Conservation (phyloP, 2,888 invertebrate species). For the Euspilapteryx auroguttella region DNA sequence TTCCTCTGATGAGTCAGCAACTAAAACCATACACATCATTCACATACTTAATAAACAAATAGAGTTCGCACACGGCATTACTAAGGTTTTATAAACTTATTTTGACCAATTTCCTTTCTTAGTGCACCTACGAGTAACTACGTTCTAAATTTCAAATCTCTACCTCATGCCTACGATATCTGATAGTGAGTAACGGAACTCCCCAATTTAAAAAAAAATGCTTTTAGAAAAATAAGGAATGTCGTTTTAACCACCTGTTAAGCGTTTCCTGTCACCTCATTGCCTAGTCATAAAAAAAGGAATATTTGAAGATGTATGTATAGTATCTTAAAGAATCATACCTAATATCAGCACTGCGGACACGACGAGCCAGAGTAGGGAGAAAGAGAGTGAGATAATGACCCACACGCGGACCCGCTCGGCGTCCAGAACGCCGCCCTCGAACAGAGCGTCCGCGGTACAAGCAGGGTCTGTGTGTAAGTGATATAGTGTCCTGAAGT, state of each 20-base stretch:
- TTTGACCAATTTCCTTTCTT: no score
- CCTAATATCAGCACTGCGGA: constrained; percentile 1
- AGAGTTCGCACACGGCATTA: no score
- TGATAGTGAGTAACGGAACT: no score
- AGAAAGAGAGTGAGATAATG: constrained; percentile 1
- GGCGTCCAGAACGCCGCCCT: background rate
- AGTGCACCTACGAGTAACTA: no score
- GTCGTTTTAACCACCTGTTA: background rate
- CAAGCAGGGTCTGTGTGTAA: background rate
- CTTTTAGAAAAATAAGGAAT: no score
- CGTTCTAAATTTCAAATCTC: no score
- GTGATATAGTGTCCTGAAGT: no score
- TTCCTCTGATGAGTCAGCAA: background rate
- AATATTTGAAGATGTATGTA: background rate
- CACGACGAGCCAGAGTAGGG: constrained; percentile 2
- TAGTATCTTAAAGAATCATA: constrained; percentile 2
- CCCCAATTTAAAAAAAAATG: no score
- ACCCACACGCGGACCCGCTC: constrained; percentile 3
- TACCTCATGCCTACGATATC: no score
- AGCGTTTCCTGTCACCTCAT: background rate
- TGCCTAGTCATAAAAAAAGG: background rate
- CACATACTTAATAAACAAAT: no score
- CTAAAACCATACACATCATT: background rate
- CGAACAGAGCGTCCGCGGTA: background rate
- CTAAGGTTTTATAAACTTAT: no score